These are phyloP conservation scores for Cyrtonyx montezumae DNA, from an alignment of 2,113 vertebrate genomes.

Conservation along the genomic window DNA sequence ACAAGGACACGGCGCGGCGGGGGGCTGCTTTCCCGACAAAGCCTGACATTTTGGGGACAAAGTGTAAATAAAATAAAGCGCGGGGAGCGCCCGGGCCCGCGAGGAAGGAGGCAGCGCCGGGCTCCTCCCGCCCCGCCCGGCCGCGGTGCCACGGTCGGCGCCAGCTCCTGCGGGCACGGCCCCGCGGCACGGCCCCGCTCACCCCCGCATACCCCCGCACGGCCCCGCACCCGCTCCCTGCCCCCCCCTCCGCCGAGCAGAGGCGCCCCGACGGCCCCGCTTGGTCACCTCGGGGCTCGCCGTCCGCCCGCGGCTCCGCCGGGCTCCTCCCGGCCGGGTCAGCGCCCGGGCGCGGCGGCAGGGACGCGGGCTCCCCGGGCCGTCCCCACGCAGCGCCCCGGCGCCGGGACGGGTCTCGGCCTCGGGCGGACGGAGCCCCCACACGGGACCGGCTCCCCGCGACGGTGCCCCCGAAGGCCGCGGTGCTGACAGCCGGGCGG, in stretches of 20 bases:
- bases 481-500: neutral
- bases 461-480: neutral
- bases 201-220: too few species aligned
- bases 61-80: neutral
- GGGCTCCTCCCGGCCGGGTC: neutral
- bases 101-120: neutral
- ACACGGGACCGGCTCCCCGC: too few species aligned
- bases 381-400: neutral
- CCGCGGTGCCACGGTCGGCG: neutral
- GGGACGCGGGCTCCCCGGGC: neutral
- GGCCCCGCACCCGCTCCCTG: neutral
- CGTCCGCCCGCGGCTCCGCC: neutral
- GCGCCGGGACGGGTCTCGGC: neutral
- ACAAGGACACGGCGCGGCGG: constrained; percentile 39
- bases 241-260: neutral
- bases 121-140: neutral
- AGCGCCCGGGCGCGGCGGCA: neutral
- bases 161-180: neutral
- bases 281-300: neutral
- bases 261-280: neutral
- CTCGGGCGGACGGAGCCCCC: too few species aligned
- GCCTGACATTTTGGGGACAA: constrained; percentile 55
- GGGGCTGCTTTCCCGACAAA: constrained; percentile 36
- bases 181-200: too few species aligned
- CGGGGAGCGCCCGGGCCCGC: neutral